Percentiles rank a stretch among this genome's conserved stretches.
Conservation (phyloP, 2,797 vertebrate genomes). For the Acanthurus lineatus region DNA sequence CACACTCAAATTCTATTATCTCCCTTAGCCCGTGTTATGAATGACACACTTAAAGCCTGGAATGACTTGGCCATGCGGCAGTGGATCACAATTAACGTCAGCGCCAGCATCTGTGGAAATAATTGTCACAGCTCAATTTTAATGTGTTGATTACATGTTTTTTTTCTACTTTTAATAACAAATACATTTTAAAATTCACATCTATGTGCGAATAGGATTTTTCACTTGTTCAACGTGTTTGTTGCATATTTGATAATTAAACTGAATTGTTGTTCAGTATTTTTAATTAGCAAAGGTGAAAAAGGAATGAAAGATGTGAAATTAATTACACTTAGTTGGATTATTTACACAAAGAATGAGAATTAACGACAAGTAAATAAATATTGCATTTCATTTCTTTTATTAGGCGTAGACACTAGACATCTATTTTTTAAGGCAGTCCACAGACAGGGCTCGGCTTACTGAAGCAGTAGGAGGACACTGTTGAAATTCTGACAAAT, state of each 20-base stretch:
- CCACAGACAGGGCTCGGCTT: constrained; percentile 52
- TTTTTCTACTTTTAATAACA: constrained; percentile 42
- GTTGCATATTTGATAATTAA: constrained; percentile 19
- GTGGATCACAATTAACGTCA: constrained; percentile 66
- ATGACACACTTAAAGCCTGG: constrained; percentile 62
- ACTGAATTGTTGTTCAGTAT: constrained; percentile 24
- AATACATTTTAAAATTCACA: constrained; percentile 32
- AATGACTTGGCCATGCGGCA: constrained; percentile 59
- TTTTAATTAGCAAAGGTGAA: not conserved
- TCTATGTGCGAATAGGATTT: constrained; percentile 19
- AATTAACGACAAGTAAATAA: constrained; percentile 33
- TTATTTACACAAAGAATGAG: constrained; percentile 28
- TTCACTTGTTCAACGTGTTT: constrained; percentile 1
- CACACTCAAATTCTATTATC: constrained; percentile 57
- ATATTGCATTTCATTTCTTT: constrained; percentile 36
- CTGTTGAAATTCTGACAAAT: constrained; percentile 75
- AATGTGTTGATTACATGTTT: constrained; percentile 45
- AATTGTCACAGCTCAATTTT: constrained; percentile 56
- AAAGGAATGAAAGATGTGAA: constrained; percentile 32
- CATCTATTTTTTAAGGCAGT: constrained; percentile 46
- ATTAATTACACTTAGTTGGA: constrained; percentile 35
- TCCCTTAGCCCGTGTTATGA: constrained; percentile 61
- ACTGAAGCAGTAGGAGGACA: constrained; percentile 68
- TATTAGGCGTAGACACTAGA: constrained; percentile 39
- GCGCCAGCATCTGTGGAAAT: constrained; percentile 58